phyloP scores from a whole-genome alignment of 2,888 invertebrate genomes.

The Synanthedon vespiformis region DNA sequence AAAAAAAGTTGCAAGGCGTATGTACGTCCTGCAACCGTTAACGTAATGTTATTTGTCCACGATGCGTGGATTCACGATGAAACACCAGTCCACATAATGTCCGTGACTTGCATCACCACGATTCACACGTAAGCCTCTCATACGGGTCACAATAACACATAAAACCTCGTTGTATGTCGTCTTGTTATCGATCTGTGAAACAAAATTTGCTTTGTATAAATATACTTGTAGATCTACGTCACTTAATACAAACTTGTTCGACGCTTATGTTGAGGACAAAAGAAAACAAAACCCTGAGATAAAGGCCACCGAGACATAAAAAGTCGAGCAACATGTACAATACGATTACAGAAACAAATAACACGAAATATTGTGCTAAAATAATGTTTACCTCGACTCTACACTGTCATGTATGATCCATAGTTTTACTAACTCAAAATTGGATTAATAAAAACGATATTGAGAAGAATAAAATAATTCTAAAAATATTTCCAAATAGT shows the following conservation, averaged over 20 bases:
- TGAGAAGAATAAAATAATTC: constrained; percentile 44
- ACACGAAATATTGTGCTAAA: constrained; percentile 20
- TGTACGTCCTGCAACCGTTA: constrained; percentile 1
- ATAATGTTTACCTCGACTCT: constrained; percentile 38
- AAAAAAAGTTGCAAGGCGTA: neutral
- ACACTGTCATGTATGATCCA: constrained; percentile 54
- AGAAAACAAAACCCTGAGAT: constrained; percentile 67
- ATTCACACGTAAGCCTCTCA: constrained; percentile 45
- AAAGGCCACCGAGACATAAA: constrained; percentile 69
- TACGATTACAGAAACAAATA: constrained; percentile 35
- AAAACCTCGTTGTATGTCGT: constrained; percentile 46
- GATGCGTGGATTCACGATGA: constrained; percentile 36
- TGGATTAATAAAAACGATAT: constrained; percentile 28
- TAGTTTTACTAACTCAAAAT: constrained; percentile 38
- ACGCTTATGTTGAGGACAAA: constrained; percentile 58
- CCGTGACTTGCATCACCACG: constrained; percentile 57
- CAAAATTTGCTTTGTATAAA: constrained; percentile 49
- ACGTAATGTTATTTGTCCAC: constrained; percentile 22
- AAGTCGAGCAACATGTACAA: constrained; percentile 45
- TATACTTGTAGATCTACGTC: constrained; percentile 33
- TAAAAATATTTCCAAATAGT: constrained; percentile 70
- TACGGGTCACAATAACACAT: constrained; percentile 48
- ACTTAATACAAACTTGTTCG: constrained; percentile 48
- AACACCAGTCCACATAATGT: constrained; percentile 39
- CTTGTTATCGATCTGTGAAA: constrained; percentile 64